Percentiles rank a stretch among this genome's conserved stretches.
Conservation (phyloP, 2,888 invertebrate species). For the Tinea semifulvella region DNA sequence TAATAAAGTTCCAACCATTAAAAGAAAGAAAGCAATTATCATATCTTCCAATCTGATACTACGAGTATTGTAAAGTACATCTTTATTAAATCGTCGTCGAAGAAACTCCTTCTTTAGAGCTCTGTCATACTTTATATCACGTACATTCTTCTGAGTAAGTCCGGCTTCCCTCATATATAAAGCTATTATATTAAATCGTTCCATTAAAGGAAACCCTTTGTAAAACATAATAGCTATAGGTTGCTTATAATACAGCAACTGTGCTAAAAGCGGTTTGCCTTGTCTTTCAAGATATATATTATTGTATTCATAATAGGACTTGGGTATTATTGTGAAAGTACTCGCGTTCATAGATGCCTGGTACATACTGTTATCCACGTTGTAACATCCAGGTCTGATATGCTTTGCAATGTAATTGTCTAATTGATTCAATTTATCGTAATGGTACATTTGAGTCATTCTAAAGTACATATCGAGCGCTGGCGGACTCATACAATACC, state of each 20-base stretch:
- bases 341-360: not conserved
- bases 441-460: not conserved
- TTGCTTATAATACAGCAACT: not conserved
- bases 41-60: not conserved
- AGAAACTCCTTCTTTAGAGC: not conserved
- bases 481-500: constrained; percentile 14
- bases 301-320: constrained; percentile 5
- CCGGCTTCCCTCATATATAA: constrained; percentile 34
- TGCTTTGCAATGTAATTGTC: not conserved
- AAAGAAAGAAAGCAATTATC: not conserved
- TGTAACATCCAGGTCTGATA: not conserved
- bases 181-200: constrained; percentile 29
- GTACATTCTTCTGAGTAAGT: constrained; percentile 27
- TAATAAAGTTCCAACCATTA: not conserved
- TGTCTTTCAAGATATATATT: not conserved
- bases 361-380: not conserved
- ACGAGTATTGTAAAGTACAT: not conserved
- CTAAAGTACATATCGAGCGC: constrained; percentile 22
- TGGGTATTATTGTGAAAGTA: constrained; percentile 1
- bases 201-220: constrained; percentile 13
- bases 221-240: constrained; percentile 5
- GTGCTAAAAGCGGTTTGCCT: not conserved
- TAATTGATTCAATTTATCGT: not conserved
- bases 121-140: constrained; percentile 19
- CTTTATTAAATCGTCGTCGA: not conserved